These are phyloP conservation scores for Scaptomyza tumidula DNA, from an alignment of 2,888 invertebrate genomes.

Conservation along the genomic window DNA sequence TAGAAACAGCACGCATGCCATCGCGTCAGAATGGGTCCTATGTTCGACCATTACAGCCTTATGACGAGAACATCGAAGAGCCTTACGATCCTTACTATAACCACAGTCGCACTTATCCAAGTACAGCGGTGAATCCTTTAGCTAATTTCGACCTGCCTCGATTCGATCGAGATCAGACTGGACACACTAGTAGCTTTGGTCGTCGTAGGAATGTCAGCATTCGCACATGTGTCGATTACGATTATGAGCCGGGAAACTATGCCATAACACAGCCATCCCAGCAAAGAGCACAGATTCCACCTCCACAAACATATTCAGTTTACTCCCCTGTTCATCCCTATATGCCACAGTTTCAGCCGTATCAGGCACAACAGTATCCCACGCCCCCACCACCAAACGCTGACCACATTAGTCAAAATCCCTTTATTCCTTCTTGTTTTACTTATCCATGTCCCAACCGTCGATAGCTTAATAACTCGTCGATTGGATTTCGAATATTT, in stretches of 20 bases:
- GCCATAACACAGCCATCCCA: not conserved
- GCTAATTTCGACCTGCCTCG: constrained; percentile 35
- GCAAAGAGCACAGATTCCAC: not conserved
- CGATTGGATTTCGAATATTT: no score
- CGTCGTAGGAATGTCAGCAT: constrained; percentile 52
- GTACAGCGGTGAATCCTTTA: constrained; percentile 1
- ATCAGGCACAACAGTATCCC: constrained; percentile 3
- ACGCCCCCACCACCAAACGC: not conserved
- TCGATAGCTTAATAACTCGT: constrained; percentile 2
- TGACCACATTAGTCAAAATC: not conserved
- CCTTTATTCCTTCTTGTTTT: not conserved
- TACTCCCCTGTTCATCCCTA: not conserved
- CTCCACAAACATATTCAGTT: not conserved
- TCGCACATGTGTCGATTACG: constrained; percentile 58
- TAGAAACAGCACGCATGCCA: not conserved
- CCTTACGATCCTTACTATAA: constrained; percentile 29
- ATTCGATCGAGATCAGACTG: constrained; percentile 37
- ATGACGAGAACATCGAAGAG: not conserved
- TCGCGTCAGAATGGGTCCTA: not conserved
- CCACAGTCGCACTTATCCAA: constrained; percentile 2
- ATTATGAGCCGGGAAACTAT: constrained; percentile 30
- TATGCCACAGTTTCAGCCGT: not conserved
- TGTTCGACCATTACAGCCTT: not conserved
- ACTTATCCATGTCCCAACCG: not conserved
- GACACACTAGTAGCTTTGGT: not conserved